These are phyloP conservation scores for Rhabditoides inermis DNA, from an alignment of 2,888 invertebrate genomes.

Conservation along the genomic window DNA sequence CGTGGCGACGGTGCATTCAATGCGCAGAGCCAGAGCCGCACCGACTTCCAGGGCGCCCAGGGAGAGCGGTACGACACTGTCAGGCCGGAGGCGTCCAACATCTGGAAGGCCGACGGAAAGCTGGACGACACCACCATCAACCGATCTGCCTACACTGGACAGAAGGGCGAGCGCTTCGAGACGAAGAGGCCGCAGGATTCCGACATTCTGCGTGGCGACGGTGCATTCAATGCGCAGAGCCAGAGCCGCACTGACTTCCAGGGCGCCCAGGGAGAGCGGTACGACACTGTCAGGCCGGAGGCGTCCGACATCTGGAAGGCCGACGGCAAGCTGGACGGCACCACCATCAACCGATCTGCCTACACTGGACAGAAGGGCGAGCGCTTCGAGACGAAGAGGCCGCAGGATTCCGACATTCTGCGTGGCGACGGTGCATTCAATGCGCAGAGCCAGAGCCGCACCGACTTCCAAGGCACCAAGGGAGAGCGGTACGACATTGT, in stretches of 20 bases:
- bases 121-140: too few species aligned
- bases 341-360: slow-evolving; percentile 2
- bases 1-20: too few species aligned
- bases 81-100: too few species aligned
- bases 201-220: too few species aligned
- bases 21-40: too few species aligned
- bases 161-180: slow-evolving; percentile 13
- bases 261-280: slow-evolving; percentile 15
- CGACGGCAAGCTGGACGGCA: background rate
- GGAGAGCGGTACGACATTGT: slow-evolving; percentile 10
- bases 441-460: background rate
- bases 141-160: slow-evolving; percentile 5
- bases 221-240: slow-evolving; percentile 11
- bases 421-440: background rate
- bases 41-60: too few species aligned
- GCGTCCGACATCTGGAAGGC: slow-evolving; percentile 10
- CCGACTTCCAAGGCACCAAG: slow-evolving; percentile 1
- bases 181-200: background rate
- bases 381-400: slow-evolving; percentile 5
- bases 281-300: slow-evolving; percentile 4
- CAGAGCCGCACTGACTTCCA: slow-evolving; percentile 12
- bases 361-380: slow-evolving; percentile 5
- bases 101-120: too few species aligned
- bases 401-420: slow-evolving; percentile 1
- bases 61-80: too few species aligned